A percentile compares a stretch with the other conserved stretches of the same genome.
Conservation (phyloP, 1,140 invertebrate genomes). For the Choristoneura fumiferana region DNA sequence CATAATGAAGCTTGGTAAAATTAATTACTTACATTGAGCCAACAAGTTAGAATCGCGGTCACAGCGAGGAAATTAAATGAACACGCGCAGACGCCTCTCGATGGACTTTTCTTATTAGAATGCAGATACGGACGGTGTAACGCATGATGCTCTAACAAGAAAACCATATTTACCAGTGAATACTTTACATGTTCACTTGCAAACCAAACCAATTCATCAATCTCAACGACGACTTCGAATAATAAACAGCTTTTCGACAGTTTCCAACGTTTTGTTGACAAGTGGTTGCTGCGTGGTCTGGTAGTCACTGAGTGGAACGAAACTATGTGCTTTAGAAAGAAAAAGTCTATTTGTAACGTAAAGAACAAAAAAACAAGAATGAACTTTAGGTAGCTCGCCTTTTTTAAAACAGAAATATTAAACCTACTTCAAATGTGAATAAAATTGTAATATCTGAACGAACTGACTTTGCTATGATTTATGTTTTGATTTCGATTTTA, state of each 20-base stretch:
- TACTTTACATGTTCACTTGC: neutral
- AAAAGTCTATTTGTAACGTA: too few relatives aligned
- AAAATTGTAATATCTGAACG: too few relatives aligned
- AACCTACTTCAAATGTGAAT: too few relatives aligned
- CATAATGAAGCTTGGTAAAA: slow-evolving; percentile 53
- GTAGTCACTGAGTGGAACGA: too few relatives aligned
- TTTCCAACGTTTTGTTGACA: neutral
- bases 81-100: slow-evolving; percentile 41
- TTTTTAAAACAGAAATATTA: too few relatives aligned
- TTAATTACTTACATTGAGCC: slow-evolving; percentile 59
- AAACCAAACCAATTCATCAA: slow-evolving; percentile 6
- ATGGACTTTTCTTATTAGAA: slow-evolving; percentile 31
- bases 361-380: too few relatives aligned
- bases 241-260: neutral
- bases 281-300: too few relatives aligned
- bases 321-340: too few relatives aligned
- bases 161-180: slow-evolving; percentile 17
- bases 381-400: too few relatives aligned
- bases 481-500: too few relatives aligned
- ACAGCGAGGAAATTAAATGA: slow-evolving; percentile 63
- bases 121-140: slow-evolving; percentile 11
- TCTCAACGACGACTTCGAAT: neutral
- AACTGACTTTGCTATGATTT: too few relatives aligned
- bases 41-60: slow-evolving; percentile 54
- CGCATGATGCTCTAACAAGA: slow-evolving; percentile 21